Base-by-base conservation (phyloP, 2,888 invertebrate genomes). In the Didymodactylos carnosus region DNA sequence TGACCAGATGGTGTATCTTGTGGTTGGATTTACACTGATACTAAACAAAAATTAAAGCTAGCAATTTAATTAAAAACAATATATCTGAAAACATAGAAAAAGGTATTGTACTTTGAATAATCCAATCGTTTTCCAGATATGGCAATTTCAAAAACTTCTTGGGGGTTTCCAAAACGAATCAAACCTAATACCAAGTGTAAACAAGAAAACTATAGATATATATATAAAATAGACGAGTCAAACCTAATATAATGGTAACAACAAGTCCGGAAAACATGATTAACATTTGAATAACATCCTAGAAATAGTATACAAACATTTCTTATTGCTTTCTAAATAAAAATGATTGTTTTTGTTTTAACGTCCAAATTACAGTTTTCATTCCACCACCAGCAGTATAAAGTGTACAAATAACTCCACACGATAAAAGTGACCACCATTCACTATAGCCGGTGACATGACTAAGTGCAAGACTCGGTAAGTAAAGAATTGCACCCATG, bases 1-100 rank as follows among this genome's bases (percentile, higher is more conserved):
- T 7, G 88, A 87, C 91, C 92, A 94, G 77, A 93, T 89, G 27
- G 91, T 91, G 81, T 93, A 92, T 0, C 93, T 87, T 0, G 89
- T 88, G 81, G 88, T 88, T 0, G 88, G 87, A 82, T 90, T 87
- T 85, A 90, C 88, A 80, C 91, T 23, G 41, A 75, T 51, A 71
- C 79, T 80, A 71, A 10, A 43, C 74, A 46, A 51, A 23, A 39
- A 25, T 43, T 69, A 40, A 72, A 73, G 43, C n/a, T 23, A 23
- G 1, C 29, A 25, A 40, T 29, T 7, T 0, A 19, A 69, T 23
- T 2, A 29, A 27, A 49, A 46, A 16, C 14, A 40, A 73, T 43
- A 27, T 72, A 23, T 51, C 16, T 41, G 6, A 71, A 41, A 3
- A 40, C 7, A 71, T 35, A 39, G 1, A 10, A 14, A 13, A 39